Conservation (phyloP, 37 sponge, comb jelly and placozoan species). For the Ianthella basta region DNA sequence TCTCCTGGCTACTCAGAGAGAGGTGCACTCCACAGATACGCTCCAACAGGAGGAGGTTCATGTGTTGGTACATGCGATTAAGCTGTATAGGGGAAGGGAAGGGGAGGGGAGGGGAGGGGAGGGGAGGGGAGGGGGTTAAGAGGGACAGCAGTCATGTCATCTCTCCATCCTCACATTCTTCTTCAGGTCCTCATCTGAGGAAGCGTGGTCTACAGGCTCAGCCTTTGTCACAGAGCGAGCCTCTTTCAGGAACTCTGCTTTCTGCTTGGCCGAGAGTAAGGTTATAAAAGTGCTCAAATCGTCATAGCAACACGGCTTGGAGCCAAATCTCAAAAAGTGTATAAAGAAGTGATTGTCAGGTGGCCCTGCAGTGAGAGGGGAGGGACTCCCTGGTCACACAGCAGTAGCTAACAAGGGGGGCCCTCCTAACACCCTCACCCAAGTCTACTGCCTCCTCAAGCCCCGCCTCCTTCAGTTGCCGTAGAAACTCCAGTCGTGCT, state of each 20-base stretch:
- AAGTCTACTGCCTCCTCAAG: conserved; percentile 16
- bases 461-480: conserved; percentile 42
- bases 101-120: background rate
- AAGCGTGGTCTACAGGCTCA: conserved; percentile 50
- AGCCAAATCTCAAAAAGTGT: conserved; percentile 73
- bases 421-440: too few species aligned
- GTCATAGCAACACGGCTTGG: conserved; percentile 76
- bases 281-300: conserved; percentile 55
- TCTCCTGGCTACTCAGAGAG: conserved; percentile 10
- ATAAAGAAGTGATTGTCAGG: conserved; percentile 48
- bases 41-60: background rate
- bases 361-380: conserved; percentile 21
- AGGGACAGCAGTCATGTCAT: too few species aligned
- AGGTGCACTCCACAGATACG: background rate
- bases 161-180: conserved; percentile 40
- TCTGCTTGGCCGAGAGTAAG: conserved; percentile 18
- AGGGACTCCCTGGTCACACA: too few species aligned
- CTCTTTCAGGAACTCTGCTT: conserved; percentile 39
- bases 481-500: conserved; percentile 75
- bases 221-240: conserved; percentile 21
- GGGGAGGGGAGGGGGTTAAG: background rate
- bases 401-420: too few species aligned
- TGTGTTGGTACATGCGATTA: conserved; percentile 1
- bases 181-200: conserved; percentile 31
- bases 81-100: background rate